Evolutionary conservation across 2,888 invertebrate genomes (phyloP).

Genomic region (Tenthredo amoena): DNA sequence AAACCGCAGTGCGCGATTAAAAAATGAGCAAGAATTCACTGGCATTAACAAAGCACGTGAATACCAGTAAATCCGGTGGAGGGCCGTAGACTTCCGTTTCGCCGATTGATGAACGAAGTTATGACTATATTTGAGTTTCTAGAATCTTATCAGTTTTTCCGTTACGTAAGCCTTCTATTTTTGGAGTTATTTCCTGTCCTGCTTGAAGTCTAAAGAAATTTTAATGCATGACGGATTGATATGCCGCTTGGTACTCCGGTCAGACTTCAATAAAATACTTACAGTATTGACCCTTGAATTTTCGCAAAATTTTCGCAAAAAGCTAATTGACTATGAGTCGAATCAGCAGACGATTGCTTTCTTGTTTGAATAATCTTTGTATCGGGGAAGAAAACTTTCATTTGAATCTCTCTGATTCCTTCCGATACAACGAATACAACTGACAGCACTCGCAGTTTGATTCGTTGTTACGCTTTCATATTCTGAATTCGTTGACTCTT

Average conservation of each 20-base stretch:
- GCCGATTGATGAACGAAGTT: background rate
- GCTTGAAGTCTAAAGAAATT: too few relatives aligned
- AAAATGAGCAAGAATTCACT: background rate
- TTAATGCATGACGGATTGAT: too few relatives aligned
- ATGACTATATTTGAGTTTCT: background rate
- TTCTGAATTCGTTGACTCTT: too few relatives aligned
- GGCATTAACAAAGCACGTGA: background rate
- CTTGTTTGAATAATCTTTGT: background rate
- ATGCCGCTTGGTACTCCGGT: too few relatives aligned
- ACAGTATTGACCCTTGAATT: too few relatives aligned
- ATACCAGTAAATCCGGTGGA: background rate
- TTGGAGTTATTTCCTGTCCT: too few relatives aligned
- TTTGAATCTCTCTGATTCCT: background rate
- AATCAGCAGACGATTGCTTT: too few relatives aligned
- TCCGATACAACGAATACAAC: background rate
- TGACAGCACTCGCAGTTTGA: background rate
- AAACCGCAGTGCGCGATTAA: background rate
- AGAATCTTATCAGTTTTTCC: background rate
- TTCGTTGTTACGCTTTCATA: too few relatives aligned
- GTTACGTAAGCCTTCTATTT: background rate
- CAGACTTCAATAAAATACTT: too few relatives aligned
- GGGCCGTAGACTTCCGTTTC: background rate
- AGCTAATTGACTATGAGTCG: too few relatives aligned
- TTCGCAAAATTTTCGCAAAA: too few relatives aligned
- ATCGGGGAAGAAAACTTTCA: background rate